phyloP scores from a whole-genome alignment of 2,888 invertebrate species.

The Gonocerus acuteangulatus region DNA sequence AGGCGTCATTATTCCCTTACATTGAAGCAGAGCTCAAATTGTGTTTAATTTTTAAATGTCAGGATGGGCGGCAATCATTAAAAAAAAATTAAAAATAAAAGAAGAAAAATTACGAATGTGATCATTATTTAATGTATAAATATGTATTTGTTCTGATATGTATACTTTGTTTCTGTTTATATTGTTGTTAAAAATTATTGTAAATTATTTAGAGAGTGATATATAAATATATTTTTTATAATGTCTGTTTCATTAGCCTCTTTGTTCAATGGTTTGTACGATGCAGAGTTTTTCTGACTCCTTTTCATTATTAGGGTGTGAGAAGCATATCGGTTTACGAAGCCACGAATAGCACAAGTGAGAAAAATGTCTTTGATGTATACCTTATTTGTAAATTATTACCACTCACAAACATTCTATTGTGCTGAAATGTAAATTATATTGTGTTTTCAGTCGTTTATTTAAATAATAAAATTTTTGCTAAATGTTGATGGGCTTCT shows the following conservation, averaged over 20 bases:
- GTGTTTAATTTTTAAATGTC: conserved; percentile 13
- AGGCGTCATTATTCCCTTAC: conserved; percentile 28
- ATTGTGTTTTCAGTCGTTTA: neutral
- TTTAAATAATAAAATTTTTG: conserved; percentile 1
- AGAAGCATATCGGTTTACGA: conserved; percentile 6
- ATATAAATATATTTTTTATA: conserved; percentile 18
- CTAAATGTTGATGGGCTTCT: conserved; percentile 28
- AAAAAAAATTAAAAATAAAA: no score
- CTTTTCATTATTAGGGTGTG: neutral
- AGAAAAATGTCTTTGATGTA: conserved; percentile 1
- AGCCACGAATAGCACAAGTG: conserved; percentile 5
- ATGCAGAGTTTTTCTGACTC: conserved; percentile 8
- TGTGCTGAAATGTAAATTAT: neutral
- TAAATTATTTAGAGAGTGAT: conserved; percentile 16
- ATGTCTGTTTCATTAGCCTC: conserved; percentile 7
- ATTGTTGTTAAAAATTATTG: conserved; percentile 15
- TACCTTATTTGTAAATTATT: conserved; percentile 1
- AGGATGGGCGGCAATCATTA: conserved; percentile 27
- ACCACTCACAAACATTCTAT: neutral
- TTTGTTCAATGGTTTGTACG: conserved; percentile 1
- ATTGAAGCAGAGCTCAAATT: conserved; percentile 12
- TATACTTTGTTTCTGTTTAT: conserved; percentile 11
- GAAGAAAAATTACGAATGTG: conserved; percentile 12
- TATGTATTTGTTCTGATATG: conserved; percentile 8
- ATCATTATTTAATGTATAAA: conserved; percentile 13